phyloP scores from a whole-genome alignment of 2,797 vertebrate species.

The Sus cebifrons region DNA sequence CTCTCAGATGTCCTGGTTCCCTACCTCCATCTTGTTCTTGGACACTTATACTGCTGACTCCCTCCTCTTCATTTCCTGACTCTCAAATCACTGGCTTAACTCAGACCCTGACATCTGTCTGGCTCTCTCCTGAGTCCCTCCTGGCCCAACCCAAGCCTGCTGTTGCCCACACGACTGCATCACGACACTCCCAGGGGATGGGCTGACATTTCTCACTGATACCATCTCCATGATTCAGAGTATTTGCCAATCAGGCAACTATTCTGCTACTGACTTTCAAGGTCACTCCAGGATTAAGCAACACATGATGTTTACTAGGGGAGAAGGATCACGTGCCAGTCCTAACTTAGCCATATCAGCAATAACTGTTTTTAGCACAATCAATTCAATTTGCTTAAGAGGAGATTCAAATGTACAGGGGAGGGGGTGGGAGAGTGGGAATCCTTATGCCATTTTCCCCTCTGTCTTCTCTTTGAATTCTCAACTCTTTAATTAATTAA shows the following conservation, averaged over 20 bases:
- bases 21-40: constrained; percentile 63
- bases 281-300: constrained; percentile 64
- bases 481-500: constrained; percentile 55
- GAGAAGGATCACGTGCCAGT: background rate
- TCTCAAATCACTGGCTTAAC: constrained; percentile 57
- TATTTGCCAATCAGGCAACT: constrained; percentile 33
- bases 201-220: constrained; percentile 57
- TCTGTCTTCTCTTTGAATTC: constrained; percentile 27
- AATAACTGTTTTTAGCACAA: constrained; percentile 18
- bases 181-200: background rate
- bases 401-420: background rate
- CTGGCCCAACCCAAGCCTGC: background rate
- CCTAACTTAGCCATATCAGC: constrained; percentile 26
- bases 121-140: constrained; percentile 37
- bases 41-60: background rate
- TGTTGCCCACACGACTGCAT: constrained; percentile 50
- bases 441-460: background rate
- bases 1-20: background rate
- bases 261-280: background rate
- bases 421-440: background rate
- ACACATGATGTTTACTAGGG: constrained; percentile 25
- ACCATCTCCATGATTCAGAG: constrained; percentile 26
- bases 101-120: constrained; percentile 51
- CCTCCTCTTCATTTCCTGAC: constrained; percentile 7
- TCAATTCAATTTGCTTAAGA: constrained; percentile 35